phyloP scores from a whole-genome alignment of 64 coral and sea anemone species.

The Montipora cactus region DNA sequence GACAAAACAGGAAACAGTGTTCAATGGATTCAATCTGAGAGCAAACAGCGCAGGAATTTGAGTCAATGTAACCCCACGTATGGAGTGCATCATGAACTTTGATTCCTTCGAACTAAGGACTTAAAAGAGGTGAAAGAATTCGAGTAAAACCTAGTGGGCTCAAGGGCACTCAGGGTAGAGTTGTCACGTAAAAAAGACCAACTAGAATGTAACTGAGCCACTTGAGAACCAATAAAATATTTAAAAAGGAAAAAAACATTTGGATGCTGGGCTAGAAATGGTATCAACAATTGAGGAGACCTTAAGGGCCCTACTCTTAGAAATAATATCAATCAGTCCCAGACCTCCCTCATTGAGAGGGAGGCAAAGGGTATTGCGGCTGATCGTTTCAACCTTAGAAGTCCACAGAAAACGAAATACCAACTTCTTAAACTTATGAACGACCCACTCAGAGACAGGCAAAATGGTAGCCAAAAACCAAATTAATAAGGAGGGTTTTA shows the following conservation, averaged over 20 bases:
- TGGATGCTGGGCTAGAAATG: not conserved
- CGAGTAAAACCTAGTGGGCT: too few relatives aligned
- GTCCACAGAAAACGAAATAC: constrained; percentile 2
- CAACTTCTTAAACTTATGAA: not conserved
- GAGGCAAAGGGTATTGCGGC: not conserved
- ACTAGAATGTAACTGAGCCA: not conserved
- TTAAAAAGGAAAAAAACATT: not conserved
- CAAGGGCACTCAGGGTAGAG: not conserved
- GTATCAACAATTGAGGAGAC: not conserved
- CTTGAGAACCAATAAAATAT: not conserved
- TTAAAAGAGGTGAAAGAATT: too few relatives aligned
- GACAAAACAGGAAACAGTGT: constrained; percentile 8
- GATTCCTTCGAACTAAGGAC: not conserved
- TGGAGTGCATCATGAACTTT: not conserved
- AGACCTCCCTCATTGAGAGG: constrained; percentile 1
- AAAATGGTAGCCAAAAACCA: not conserved
- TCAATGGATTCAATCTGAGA: not conserved
- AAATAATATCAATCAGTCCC: not conserved
- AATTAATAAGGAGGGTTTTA: not conserved
- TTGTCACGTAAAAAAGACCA: not conserved
- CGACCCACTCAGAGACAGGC: not conserved
- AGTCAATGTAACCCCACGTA: not conserved
- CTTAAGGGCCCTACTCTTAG: not conserved
- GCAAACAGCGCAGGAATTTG: not conserved
- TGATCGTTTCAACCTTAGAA: not conserved